A percentile compares a stretch with the other conserved stretches of the same genome.
Evolutionary conservation across 2,888 invertebrate species (phyloP).

Genomic region (Drosophila incognita): DNA sequence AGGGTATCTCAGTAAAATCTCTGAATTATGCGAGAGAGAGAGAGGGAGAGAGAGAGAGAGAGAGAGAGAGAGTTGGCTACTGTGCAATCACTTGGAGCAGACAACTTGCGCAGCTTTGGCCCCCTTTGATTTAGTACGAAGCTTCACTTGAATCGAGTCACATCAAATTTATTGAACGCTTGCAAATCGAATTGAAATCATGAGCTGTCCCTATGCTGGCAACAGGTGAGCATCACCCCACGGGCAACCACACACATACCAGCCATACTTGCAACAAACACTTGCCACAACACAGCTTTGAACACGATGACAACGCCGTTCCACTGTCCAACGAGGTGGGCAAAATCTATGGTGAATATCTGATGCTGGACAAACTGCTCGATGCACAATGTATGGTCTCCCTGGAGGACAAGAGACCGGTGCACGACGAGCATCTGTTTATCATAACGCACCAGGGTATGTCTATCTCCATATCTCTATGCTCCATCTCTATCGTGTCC

Average conservation of each 20-base stretch:
- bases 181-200: constrained; percentile 29
- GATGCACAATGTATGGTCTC: constrained; percentile 93
- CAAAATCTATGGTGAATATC: constrained; percentile 95
- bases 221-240: constrained; percentile 69
- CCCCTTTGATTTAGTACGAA: constrained; percentile 42
- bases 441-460: constrained; percentile 98
- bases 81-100: constrained; percentile 39
- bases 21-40: neutral
- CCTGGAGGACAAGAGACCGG: constrained; percentile 89
- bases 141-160: constrained; percentile 48
- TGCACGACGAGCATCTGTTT: constrained; percentile 98
- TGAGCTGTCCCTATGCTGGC: constrained; percentile 80
- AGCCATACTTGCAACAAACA: neutral
- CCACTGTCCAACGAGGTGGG: constrained; percentile 90
- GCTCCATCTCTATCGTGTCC: neutral
- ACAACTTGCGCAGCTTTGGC: constrained; percentile 18
- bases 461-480: neutral
- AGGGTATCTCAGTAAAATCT: constrained; percentile 13
- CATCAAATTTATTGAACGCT: constrained; percentile 26
- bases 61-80: constrained; percentile 8
- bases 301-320: constrained; percentile 79
- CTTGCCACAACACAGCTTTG: constrained; percentile 47
- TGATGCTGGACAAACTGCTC: constrained; percentile 95
- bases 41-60: neutral
- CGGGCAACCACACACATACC: neutral